These are phyloP conservation scores for Agonum fuliginosum DNA, from an alignment of 2,888 invertebrate species.

Conservation along the genomic window DNA sequence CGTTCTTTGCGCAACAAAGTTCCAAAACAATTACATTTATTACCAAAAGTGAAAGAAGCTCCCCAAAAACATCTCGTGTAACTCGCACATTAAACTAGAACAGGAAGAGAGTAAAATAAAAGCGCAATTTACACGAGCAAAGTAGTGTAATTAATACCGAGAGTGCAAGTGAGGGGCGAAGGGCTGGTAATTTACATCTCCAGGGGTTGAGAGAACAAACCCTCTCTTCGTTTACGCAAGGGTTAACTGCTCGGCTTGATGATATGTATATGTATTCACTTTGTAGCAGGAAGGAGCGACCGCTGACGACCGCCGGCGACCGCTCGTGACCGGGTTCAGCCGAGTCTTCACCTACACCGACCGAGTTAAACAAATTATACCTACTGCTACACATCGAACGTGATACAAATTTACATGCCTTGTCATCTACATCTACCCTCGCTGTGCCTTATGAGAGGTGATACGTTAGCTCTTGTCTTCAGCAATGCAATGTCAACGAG, in stretches of 20 bases:
- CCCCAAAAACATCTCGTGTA: neutral
- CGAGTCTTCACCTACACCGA: constrained; percentile 13
- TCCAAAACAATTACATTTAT: constrained; percentile 9
- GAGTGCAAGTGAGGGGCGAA: constrained; percentile 24
- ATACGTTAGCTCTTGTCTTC: neutral
- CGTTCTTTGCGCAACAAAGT: constrained; percentile 7
- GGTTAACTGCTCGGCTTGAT: constrained; percentile 53
- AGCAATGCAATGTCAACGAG: neutral
- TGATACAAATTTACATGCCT: constrained; percentile 33
- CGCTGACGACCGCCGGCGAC: neutral
- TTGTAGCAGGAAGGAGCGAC: constrained; percentile 32
- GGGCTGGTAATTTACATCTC: constrained; percentile 16
- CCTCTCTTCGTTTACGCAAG: constrained; percentile 53
- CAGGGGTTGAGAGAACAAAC: neutral
- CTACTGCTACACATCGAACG: constrained; percentile 18
- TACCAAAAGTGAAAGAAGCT: neutral
- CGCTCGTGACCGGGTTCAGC: neutral
- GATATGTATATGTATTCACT: constrained; percentile 58
- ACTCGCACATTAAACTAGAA: constrained; percentile 31
- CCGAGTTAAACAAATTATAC: constrained; percentile 39
- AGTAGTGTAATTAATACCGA: constrained; percentile 52
- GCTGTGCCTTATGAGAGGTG: neutral
- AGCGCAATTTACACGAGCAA: constrained; percentile 53
- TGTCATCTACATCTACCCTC: neutral
- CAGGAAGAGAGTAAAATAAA: constrained; percentile 37